A percentile compares a stretch with the other conserved stretches of the same genome.
These are phyloP conservation scores for Hucho hucho DNA, from an alignment of 2,113 vertebrate species.

Conservation along the genomic window DNA sequence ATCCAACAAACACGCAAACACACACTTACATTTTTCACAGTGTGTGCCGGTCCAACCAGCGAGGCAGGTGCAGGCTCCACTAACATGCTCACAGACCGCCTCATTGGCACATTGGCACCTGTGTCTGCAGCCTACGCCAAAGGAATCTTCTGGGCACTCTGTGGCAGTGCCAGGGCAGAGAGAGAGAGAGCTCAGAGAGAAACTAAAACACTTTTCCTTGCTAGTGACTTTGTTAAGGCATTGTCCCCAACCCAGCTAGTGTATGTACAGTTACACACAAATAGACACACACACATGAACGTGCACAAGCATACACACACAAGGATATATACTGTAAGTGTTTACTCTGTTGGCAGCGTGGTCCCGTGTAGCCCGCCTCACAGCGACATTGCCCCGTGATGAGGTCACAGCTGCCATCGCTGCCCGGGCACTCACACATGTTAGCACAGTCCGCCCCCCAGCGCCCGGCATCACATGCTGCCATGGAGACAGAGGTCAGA, in stretches of 20 bases:
- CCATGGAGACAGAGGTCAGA: constrained; percentile 14
- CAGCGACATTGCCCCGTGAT: constrained; percentile 82
- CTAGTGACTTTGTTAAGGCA: too few relatives aligned
- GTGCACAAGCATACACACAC: too few relatives aligned
- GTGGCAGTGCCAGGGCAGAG: constrained; percentile 5
- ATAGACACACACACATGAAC: too few relatives aligned
- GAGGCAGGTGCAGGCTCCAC: constrained; percentile 87
- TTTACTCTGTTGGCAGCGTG: constrained; percentile 79
- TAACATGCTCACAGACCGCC: constrained; percentile 87
- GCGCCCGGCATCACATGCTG: constrained; percentile 82
- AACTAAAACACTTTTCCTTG: too few relatives aligned
- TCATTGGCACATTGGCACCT: constrained; percentile 85
- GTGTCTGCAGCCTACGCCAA: constrained; percentile 79
- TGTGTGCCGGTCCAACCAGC: constrained; percentile 88
- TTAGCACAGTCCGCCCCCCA: constrained; percentile 83
- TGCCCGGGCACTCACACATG: constrained; percentile 80
- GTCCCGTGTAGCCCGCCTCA: constrained; percentile 80
- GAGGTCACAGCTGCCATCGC: constrained; percentile 77
- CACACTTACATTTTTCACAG: constrained; percentile 81
- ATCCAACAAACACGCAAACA: background rate
- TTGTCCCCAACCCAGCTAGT: too few relatives aligned
- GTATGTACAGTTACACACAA: constrained; percentile 1
- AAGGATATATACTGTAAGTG: constrained; percentile 61
- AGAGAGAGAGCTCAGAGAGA: background rate
- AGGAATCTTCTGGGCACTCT: constrained; percentile 85